phyloP scores from a whole-genome alignment of 2,888 invertebrate species.

The Trachelus iudaicus region DNA sequence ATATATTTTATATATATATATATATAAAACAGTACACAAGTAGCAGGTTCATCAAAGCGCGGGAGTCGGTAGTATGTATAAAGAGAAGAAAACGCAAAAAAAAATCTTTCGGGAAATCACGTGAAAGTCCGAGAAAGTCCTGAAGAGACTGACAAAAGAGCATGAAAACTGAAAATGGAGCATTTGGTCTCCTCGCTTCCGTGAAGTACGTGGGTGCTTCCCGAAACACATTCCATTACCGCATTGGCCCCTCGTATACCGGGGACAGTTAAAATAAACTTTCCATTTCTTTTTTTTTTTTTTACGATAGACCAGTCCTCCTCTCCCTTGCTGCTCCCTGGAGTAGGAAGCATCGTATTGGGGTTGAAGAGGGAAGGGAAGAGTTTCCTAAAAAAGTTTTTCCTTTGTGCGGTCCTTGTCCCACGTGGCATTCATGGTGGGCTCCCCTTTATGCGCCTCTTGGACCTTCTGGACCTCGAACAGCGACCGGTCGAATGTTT shows the following conservation, averaged over 20 bases:
- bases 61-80: background rate
- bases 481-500: background rate
- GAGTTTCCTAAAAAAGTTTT: slow-evolving; percentile 34
- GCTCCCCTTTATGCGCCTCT: slow-evolving; percentile 1
- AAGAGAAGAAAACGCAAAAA: background rate
- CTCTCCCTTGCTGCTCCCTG: background rate
- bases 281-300: background rate
- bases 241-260: background rate
- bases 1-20: background rate
- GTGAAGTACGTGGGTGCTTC: slow-evolving; percentile 35
- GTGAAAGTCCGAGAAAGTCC: background rate
- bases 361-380: background rate
- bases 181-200: slow-evolving; percentile 6
- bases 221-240: slow-evolving; percentile 37
- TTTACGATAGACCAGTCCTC: background rate
- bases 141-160: background rate
- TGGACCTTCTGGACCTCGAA: background rate
- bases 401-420: slow-evolving; percentile 39
- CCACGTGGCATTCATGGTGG: background rate
- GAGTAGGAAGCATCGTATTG: background rate
- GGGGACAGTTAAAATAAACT: background rate
- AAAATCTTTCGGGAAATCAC: background rate
- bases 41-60: too few relatives aligned
- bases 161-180: slow-evolving; percentile 1
- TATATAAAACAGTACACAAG: background rate